Evolutionary conservation across 2,888 invertebrate species (phyloP), one percentile per base, ranked within the genome.

Genomic region (Reticulitermes lucifugus): DNA sequence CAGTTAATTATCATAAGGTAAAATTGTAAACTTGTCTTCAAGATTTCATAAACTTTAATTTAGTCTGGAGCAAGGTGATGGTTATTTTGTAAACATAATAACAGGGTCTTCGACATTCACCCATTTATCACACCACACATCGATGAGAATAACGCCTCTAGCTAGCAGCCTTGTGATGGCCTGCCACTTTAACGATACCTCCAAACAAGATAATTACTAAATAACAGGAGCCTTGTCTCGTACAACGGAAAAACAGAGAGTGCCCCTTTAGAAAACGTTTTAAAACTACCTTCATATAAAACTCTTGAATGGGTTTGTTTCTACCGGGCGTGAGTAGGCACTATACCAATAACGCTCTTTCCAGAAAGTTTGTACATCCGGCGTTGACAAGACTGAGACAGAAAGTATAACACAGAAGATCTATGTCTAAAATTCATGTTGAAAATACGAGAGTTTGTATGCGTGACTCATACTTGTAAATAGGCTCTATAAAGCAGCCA

Each of bases 151-250:
- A 9, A 41, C 46, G 41, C 73, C 41, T 41, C 18, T 59, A 60
- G 59, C 22, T 46, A 46, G 46, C 46, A 46, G 9, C 9, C 10
- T 12, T 46, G 46, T 12, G 46, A 46, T 46, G 9, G 46, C 6
- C 75, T 83, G 83, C 77, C 77, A 75, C 81, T 81, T 79, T 81
- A 65, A 59, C 35, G 73, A 71, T 51, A n/a, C 77, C n/a, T 77
- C 46, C 73, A 75, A 71, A 83, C 73, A 75, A 83, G 73, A 75
- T 75, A 77, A 83, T 83, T 73, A 83, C 73, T 29, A 46, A 46
- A 46, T 46, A 46, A 46, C 46, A 7, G 12, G 10, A 46, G 12
- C 46, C 46, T 46, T 7, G 46, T 46, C 46, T 46, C 9, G 29
- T 21, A 83, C 46, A 55, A 51, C 51, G 71, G 71, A 43, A 25